Evolutionary conservation across 2,888 invertebrate genomes (phyloP).

Genomic region (Ceramica pisi): DNA sequence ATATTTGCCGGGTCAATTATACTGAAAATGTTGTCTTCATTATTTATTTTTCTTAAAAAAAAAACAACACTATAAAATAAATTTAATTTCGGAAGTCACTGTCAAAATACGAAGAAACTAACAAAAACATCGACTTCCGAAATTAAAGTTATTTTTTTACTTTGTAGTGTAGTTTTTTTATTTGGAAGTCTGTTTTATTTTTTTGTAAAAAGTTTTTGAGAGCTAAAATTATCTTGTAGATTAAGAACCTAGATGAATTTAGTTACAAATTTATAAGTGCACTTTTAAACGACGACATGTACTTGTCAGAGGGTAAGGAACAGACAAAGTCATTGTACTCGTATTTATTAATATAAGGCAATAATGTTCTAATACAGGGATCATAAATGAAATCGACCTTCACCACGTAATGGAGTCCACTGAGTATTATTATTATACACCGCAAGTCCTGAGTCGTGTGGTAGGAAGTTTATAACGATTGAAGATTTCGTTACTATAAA

Average conservation of each 20-base stretch:
- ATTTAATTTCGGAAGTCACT: too few relatives aligned
- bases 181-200: too few relatives aligned
- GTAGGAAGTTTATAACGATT: background rate
- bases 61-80: too few relatives aligned
- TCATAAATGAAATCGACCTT: slow-evolving; percentile 87
- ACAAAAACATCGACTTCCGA: too few relatives aligned
- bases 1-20: too few relatives aligned
- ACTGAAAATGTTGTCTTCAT: too few relatives aligned
- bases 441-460: slow-evolving; percentile 28
- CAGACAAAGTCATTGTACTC: slow-evolving; percentile 38
- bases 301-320: slow-evolving; percentile 1
- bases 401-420: slow-evolving; percentile 69
- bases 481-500: background rate
- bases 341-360: slow-evolving; percentile 65
- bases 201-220: too few relatives aligned
- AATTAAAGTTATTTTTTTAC: too few relatives aligned
- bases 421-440: slow-evolving; percentile 56
- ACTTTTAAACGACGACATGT: background rate
- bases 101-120: too few relatives aligned
- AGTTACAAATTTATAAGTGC: background rate
- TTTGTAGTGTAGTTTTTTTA: too few relatives aligned
- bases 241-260: too few relatives aligned
- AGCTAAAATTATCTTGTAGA: background rate
- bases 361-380: slow-evolving; percentile 79
- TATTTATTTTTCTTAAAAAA: too few relatives aligned